phyloP scores from a whole-genome alignment of 1,140 invertebrate genomes.

The Pseudomyrmex concolor region DNA sequence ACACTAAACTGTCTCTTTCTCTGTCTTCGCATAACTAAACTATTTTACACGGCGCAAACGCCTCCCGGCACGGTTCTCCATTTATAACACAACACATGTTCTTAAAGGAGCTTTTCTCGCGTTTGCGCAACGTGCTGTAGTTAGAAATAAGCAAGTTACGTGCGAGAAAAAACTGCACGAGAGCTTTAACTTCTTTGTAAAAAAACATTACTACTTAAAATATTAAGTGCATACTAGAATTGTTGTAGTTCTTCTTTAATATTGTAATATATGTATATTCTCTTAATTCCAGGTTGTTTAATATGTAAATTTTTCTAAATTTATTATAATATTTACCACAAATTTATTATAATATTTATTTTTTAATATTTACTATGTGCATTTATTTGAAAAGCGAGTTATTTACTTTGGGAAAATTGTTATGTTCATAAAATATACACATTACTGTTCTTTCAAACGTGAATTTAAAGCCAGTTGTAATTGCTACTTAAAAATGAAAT shows the following conservation, averaged over 20 bases:
- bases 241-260: too few species aligned
- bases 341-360: slow-evolving; percentile 14
- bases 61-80: slow-evolving; percentile 28
- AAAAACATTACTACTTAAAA: background rate
- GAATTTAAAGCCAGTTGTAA: slow-evolving; percentile 55
- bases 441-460: slow-evolving; percentile 51
- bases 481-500: slow-evolving; percentile 50
- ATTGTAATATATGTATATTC: too few species aligned
- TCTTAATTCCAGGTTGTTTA: too few species aligned
- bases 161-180: background rate
- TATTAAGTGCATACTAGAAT: too few species aligned
- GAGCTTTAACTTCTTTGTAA: background rate
- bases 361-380: background rate
- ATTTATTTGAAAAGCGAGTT: slow-evolving; percentile 38
- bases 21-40: slow-evolving; percentile 52
- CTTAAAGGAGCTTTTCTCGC: slow-evolving; percentile 36
- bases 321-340: background rate
- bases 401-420: slow-evolving; percentile 36
- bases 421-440: background rate
- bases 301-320: too few species aligned
- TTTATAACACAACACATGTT: slow-evolving; percentile 40
- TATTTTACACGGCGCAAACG: slow-evolving; percentile 50
- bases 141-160: slow-evolving; percentile 11
- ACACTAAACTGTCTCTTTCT: background rate
- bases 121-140: slow-evolving; percentile 1